Conservation (phyloP, 1,140 invertebrate genomes). For the Drosophila arizonae region DNA sequence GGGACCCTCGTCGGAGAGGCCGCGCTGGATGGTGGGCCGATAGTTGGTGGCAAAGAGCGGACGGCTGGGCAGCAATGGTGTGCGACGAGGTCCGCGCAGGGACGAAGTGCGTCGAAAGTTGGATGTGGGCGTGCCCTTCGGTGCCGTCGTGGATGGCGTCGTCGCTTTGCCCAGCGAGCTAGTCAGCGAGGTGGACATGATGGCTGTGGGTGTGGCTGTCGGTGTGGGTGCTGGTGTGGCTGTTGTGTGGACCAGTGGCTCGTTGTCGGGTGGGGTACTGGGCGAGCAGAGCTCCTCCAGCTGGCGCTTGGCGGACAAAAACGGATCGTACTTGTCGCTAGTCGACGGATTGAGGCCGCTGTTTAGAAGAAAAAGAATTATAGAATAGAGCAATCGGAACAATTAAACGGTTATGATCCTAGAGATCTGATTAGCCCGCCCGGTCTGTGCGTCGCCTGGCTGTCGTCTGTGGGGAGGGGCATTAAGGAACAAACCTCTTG, state of each 20-base stretch:
- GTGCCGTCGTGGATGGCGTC: neutral
- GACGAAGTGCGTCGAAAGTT: constrained; percentile 80
- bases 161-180: constrained; percentile 1
- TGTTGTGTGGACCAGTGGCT: constrained; percentile 32
- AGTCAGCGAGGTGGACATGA: neutral
- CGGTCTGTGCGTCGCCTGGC: constrained; percentile 49
- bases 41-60: constrained; percentile 76
- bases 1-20: constrained; percentile 81
- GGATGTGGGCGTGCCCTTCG: constrained; percentile 39
- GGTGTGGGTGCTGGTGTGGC: constrained; percentile 29
- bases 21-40: constrained; percentile 78
- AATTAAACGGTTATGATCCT: neutral
- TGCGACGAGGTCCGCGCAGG: constrained; percentile 68
- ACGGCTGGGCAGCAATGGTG: constrained; percentile 65
- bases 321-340: constrained; percentile 86
- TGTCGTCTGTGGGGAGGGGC: constrained; percentile 36
- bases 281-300: constrained; percentile 86
- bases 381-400: neutral
- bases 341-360: constrained; percentile 69
- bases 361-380: neutral
- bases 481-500: constrained; percentile 54
- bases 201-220: constrained; percentile 27
- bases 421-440: constrained; percentile 16
- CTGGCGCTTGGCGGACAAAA: constrained; percentile 87
- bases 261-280: constrained; percentile 63